phyloP scores from a whole-genome alignment of 2,797 vertebrate genomes.

The Thalassophryne amazonica region DNA sequence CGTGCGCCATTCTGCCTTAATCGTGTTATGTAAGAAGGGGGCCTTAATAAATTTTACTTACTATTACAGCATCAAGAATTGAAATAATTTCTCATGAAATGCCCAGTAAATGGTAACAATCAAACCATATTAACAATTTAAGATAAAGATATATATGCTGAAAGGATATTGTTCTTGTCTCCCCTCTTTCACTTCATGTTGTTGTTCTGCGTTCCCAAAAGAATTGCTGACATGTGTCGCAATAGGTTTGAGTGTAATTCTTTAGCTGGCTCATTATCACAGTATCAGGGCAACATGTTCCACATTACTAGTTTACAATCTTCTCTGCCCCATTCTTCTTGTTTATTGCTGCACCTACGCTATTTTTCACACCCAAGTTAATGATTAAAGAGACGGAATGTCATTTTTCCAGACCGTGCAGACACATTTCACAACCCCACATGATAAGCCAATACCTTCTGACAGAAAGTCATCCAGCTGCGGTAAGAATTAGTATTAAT shows the following conservation, averaged over 20 bases:
- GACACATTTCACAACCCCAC: background rate
- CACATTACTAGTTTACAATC: conserved; percentile 4
- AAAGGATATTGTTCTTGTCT: background rate
- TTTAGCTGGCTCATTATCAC: conserved; percentile 21
- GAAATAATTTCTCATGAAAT: background rate
- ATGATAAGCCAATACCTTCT: background rate
- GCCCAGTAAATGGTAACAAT: background rate
- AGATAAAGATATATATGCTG: background rate
- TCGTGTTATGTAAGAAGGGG: too few relatives aligned
- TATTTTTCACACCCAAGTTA: background rate
- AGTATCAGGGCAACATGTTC: conserved; percentile 14
- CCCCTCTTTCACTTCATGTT: background rate
- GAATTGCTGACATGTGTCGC: background rate
- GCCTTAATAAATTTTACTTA: too few relatives aligned
- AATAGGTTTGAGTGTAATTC: background rate
- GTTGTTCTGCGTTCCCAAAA: background rate
- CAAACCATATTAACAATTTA: background rate
- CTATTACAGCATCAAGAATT: background rate
- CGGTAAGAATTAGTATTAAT: too few relatives aligned
- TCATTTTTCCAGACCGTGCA: background rate
- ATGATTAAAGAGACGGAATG: background rate
- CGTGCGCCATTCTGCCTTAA: too few relatives aligned
- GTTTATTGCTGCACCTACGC: background rate
- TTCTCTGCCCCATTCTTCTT: background rate
- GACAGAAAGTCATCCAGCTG: too few relatives aligned